These are phyloP conservation scores for Macaca fascicularis DNA, from an alignment of 2,113 vertebrate genomes.

Conservation along the genomic window T2T-MFA8v1.1 NC_088377.1:183092501-183093000, in stretches of 20 bases:
- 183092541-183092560: background rate
- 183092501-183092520: background rate
- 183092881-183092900: background rate
- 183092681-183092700: background rate
- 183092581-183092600: background rate
- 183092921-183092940: background rate
- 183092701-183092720: background rate
- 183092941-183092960: background rate
- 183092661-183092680: background rate
- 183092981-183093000: background rate
- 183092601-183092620: background rate
- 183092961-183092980: background rate
- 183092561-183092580: background rate
- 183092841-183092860: background rate
- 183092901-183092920: background rate
- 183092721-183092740: background rate
- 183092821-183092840: background rate
- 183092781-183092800: background rate
- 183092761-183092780: background rate
- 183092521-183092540: background rate
- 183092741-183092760: background rate
- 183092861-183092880: background rate
- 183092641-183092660: background rate
- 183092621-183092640: background rate
- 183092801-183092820: background rate